Base-by-base conservation (phyloP, 2,888 invertebrate species). In the Conops quadrifasciatus region DNA sequence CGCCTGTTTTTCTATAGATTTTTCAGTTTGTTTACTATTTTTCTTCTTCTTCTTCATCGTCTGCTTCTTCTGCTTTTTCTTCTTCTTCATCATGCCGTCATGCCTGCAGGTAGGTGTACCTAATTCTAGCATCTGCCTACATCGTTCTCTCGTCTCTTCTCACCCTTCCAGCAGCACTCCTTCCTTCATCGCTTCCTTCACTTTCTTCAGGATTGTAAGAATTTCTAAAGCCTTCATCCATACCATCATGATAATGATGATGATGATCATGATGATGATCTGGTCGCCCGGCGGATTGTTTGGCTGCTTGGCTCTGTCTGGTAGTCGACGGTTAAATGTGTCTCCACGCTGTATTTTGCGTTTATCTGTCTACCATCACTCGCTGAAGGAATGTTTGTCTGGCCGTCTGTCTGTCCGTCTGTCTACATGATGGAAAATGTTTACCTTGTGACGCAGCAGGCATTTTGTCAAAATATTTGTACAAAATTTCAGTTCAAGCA, bases 401-500 rank as follows among this genome's bases (percentile, higher is more conserved):
- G 65, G 19, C 65, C 26, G 7, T 66, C 53, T 19, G 49, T 66
- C 53, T 53, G 66, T 36, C 67, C 24, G 67, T 24, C 67, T 28
- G 53, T 24, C 24, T 36, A 21, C 26, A 2, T 36, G 63, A 47
- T 16, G 16, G 19, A 30, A 83, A 82, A 82, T 82, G 83, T 81
- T 83, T 83, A 81, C 79, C 65, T 47, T 80, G 76, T 76, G 79
- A 77, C 80, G 79, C 82, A 82, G 82, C 82, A 80, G 83, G 83
- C 83, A 80, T 80, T 82, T 83, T 83, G 82, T 82, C 83, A 83
- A 79, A 82, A 82, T 80, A 82, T 82, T 82, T 83, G 80, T 80
- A 77, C 76, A 78, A 77, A 73, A 76, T 53, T 53, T 53, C 66
- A 66, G 2, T 21, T 9, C 16, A 53, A 66, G 36, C 36, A 66